These are phyloP conservation scores for Allygus modestus DNA, from an alignment of 2,888 invertebrate genomes.

Conservation along the genomic window DNA sequence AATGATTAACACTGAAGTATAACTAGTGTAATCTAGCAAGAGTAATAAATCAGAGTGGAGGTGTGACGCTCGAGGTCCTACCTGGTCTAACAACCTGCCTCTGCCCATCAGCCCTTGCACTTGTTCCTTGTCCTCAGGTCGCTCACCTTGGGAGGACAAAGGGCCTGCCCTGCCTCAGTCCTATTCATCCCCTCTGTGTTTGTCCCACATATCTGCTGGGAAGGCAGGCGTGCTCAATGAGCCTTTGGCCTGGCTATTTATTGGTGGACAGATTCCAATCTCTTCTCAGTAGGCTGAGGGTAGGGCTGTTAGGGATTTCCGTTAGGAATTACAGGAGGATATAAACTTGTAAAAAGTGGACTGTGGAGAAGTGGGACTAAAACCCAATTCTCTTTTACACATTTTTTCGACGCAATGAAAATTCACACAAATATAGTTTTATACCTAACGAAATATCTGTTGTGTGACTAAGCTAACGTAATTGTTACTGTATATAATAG, in stretches of 20 bases:
- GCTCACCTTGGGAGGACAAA: conserved; percentile 52
- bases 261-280: conserved; percentile 9
- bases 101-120: conserved; percentile 53
- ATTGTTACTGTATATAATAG: too few relatives aligned
- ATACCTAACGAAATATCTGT: too few relatives aligned
- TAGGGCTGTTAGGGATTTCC: neutral
- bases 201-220: conserved; percentile 33
- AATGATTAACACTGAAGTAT: conserved; percentile 33
- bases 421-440: too few relatives aligned
- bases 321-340: neutral
- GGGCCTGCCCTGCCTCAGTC: conserved; percentile 23
- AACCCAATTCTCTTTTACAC: too few relatives aligned
- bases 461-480: too few relatives aligned
- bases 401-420: too few relatives aligned
- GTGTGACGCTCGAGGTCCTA: conserved; percentile 28
- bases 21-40: conserved; percentile 47
- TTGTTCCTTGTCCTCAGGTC: conserved; percentile 45
- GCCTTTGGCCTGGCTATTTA: conserved; percentile 4
- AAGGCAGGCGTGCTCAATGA: conserved; percentile 15
- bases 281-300: neutral
- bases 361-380: too few relatives aligned
- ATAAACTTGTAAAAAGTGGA: neutral
- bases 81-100: conserved; percentile 51
- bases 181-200: conserved; percentile 9
- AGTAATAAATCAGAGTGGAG: conserved; percentile 49